Conservation (phyloP, 2,888 invertebrate species). For the Mechanitis mazaeus region DNA sequence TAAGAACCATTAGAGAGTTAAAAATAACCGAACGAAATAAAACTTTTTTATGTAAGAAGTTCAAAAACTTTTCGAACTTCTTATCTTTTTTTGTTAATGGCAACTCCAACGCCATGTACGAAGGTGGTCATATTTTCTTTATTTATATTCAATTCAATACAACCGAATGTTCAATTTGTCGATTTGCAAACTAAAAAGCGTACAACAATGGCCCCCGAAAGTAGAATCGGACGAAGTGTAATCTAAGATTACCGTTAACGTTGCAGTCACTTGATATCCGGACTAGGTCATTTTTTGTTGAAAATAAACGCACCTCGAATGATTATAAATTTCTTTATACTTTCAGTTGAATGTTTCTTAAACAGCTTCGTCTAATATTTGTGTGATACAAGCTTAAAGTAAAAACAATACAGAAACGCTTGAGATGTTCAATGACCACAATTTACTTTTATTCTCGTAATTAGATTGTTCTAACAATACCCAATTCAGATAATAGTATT, state of each 20-base stretch:
- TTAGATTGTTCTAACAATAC: no score
- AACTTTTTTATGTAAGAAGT: no score
- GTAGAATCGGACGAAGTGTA: constrained; percentile 59
- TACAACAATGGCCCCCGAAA: constrained; percentile 54
- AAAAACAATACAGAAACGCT: no score
- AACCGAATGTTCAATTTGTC: constrained; percentile 27
- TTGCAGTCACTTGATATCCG: constrained; percentile 68
- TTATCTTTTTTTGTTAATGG: no score
- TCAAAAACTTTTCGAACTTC: no score
- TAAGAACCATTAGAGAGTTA: no score
- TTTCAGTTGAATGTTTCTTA: constrained; percentile 13
- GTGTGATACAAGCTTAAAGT: background rate
- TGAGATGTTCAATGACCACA: no score
- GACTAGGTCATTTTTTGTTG: constrained; percentile 73
- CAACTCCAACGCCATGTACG: no score
- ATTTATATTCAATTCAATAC: constrained; percentile 24
- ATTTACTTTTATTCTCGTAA: no score
- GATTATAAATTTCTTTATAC: constrained; percentile 23
- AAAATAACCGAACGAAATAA: no score
- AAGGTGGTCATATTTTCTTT: background rate
- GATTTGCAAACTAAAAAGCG: constrained; percentile 49
- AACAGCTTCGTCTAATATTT: background rate
- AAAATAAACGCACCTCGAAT: constrained; percentile 20
- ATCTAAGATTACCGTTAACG: constrained; percentile 65
- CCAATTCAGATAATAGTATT: no score